Evolutionary conservation across 2,113 vertebrate genomes (phyloP).

Genomic region (Rousettus leschenaultii): DNA sequence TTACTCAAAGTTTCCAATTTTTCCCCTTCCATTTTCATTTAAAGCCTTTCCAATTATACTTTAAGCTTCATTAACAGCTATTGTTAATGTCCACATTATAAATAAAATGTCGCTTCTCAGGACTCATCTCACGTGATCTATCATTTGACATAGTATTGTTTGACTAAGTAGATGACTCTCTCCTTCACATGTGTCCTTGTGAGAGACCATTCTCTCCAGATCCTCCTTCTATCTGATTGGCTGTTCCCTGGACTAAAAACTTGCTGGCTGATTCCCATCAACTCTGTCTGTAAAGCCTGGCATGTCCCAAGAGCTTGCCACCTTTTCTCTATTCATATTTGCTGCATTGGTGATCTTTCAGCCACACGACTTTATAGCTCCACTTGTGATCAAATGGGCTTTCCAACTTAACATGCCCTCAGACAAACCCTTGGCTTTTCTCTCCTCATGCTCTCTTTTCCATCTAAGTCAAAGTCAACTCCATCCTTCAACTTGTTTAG

Average conservation of each 20-base stretch:
- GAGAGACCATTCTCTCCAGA: background rate
- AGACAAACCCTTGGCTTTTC: background rate
- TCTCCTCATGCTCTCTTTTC: background rate
- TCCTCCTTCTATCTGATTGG: background rate
- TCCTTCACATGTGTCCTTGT: fast-evolving
- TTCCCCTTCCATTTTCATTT: background rate
- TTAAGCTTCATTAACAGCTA: background rate
- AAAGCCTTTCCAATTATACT: background rate
- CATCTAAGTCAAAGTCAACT: background rate
- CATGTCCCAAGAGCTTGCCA: background rate
- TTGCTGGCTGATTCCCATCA: background rate
- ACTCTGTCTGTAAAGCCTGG: background rate
- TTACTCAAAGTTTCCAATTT: background rate
- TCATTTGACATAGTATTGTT: background rate
- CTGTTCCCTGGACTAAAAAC: background rate
- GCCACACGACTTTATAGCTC: background rate
- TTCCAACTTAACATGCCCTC: background rate
- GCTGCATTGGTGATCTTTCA: background rate
- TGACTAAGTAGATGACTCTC: too few relatives aligned
- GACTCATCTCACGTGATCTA: background rate
- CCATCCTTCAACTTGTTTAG: background rate
- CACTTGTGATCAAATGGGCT: background rate
- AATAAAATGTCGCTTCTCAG: background rate
- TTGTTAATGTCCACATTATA: background rate
- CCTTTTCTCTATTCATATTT: background rate